These are phyloP conservation scores for Rhabdomys dilectus DNA, from an alignment of 2,113 vertebrate genomes.

Conservation along the genomic window DNA sequence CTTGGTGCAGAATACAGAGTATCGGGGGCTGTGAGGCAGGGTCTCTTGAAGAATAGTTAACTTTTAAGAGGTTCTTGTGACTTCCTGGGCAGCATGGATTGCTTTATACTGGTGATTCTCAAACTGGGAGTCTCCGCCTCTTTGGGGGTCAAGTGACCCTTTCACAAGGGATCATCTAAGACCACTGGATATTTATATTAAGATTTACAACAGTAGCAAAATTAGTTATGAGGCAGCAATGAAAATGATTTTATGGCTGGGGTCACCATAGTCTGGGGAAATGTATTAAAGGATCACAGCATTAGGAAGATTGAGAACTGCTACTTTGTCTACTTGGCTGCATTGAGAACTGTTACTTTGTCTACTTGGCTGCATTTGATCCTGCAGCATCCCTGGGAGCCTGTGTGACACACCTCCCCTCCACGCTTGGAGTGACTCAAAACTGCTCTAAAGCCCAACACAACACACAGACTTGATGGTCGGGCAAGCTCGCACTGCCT, in stretches of 20 bases:
- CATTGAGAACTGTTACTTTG: background rate
- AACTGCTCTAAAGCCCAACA: background rate
- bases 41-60: background rate
- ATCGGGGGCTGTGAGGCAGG: background rate
- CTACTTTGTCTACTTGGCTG: background rate
- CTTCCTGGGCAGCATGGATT: background rate
- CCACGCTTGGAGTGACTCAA: background rate
- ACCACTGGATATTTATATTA: background rate
- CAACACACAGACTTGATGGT: background rate
- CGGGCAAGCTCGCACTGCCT: background rate
- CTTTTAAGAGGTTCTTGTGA: background rate
- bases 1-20: background rate
- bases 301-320: background rate
- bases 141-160: background rate
- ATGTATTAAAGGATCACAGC: background rate
- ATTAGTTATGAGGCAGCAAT: background rate
- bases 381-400: background rate
- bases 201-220: background rate
- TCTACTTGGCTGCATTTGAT: background rate
- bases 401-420: background rate
- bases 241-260: background rate
- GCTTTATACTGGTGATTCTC: background rate
- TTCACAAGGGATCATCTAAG: background rate
- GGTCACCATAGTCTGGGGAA: background rate
- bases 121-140: background rate